These are phyloP conservation scores for Xyliphius kryptos DNA, from an alignment of 2,113 vertebrate species.

Conservation along the genomic window DNA sequence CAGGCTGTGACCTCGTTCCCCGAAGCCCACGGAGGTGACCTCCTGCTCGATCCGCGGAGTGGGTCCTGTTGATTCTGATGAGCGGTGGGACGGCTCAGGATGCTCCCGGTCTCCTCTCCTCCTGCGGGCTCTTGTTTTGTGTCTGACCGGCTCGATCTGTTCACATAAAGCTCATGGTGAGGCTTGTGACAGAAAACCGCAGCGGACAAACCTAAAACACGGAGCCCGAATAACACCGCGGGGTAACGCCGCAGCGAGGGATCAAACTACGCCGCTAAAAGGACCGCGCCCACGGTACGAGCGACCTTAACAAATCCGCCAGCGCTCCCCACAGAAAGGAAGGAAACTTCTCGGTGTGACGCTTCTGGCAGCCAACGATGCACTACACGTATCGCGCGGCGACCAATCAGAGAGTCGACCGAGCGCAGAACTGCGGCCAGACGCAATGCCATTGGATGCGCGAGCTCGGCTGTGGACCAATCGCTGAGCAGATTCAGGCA, in stretches of 20 bases:
- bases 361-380: constrained; percentile 35
- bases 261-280: constrained; percentile 6
- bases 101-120: constrained; percentile 59
- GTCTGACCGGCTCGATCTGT: constrained; percentile 55
- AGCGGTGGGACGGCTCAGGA: constrained; percentile 40
- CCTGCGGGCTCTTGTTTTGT: constrained; percentile 61
- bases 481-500: neutral
- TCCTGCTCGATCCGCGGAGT: constrained; percentile 19
- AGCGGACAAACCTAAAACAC: neutral
- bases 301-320: constrained; percentile 35
- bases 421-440: neutral
- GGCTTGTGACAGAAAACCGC: constrained; percentile 51
- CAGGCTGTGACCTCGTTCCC: constrained; percentile 16
- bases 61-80: constrained; percentile 41
- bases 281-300: constrained; percentile 44
- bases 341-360: constrained; percentile 44
- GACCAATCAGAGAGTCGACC: constrained; percentile 25
- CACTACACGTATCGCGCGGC: neutral
- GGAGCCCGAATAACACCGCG: too few species aligned
- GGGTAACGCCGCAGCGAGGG: too few species aligned
- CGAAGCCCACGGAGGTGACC: constrained; percentile 9
- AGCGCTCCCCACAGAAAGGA: constrained; percentile 39
- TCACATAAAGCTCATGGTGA: constrained; percentile 61
- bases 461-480: constrained; percentile 13
- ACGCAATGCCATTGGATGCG: constrained; percentile 12